These are phyloP conservation scores for Arenicola marina DNA, from an alignment of 2,888 invertebrate species.

Conservation along the genomic window DNA sequence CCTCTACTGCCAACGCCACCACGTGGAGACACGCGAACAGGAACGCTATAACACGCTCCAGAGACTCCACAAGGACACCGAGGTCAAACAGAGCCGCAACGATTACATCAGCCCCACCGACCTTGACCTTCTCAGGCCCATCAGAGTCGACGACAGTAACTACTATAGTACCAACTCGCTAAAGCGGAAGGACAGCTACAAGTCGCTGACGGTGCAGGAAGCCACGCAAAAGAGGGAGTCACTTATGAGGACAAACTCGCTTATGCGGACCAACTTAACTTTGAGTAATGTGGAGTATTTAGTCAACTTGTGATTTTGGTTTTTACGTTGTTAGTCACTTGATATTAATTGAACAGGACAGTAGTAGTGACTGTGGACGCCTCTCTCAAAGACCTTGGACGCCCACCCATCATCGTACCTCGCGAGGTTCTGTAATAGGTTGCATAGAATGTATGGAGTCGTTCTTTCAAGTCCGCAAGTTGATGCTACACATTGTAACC, in stretches of 20 bases:
- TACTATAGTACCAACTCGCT: conserved; percentile 1
- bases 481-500: too few relatives aligned
- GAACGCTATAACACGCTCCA: background rate
- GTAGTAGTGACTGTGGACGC: too few relatives aligned
- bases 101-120: background rate
- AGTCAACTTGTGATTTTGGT: too few relatives aligned
- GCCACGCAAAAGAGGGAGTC: background rate
- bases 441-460: too few relatives aligned
- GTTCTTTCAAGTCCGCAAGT: too few relatives aligned
- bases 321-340: too few relatives aligned
- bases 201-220: background rate
- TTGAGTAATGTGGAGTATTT: background rate
- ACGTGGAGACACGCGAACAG: background rate
- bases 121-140: background rate
- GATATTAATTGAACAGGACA: too few relatives aligned
- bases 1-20: conserved; percentile 5
- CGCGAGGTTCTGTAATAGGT: too few relatives aligned
- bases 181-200: conserved; percentile 1
- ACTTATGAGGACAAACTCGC: background rate
- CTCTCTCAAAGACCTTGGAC: too few relatives aligned
- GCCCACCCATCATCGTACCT: too few relatives aligned
- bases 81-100: background rate
- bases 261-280: conserved; percentile 3
- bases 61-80: background rate
- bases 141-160: background rate